Evolutionary conservation across 2,797 vertebrate genomes (phyloP).

Genomic region (Syngnathus acus): DNA sequence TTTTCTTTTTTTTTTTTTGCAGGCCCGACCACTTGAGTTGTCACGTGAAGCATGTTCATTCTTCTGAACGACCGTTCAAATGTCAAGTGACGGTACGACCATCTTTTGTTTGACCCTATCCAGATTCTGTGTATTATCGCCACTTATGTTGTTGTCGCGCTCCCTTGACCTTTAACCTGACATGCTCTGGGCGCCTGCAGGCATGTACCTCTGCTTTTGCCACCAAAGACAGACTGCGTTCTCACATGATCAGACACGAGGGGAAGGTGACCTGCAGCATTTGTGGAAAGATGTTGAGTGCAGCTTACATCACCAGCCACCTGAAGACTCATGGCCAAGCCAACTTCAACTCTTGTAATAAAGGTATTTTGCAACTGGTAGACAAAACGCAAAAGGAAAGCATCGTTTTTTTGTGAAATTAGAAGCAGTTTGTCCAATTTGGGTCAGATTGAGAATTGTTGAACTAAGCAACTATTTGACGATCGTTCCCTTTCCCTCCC

Average conservation of each 20-base stretch:
- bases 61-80: conserved; percentile 99
- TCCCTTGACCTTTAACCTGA: conserved; percentile 23
- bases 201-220: conserved; percentile 99
- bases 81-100: conserved; percentile 94
- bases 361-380: conserved; percentile 66
- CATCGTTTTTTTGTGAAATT: neutral
- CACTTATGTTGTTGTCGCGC: too few relatives aligned
- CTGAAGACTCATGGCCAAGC: conserved; percentile 97
- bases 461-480: neutral
- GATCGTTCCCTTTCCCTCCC: conserved; percentile 10
- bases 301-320: conserved; percentile 98
- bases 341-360: conserved; percentile 95
- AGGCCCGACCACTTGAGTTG: conserved; percentile 99
- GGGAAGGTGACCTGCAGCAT: conserved; percentile 98
- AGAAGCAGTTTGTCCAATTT: neutral
- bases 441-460: neutral
- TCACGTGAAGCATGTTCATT: conserved; percentile 99
- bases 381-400: too few relatives aligned
- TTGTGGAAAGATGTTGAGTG: conserved; percentile 98
- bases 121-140: neutral
- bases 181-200: conserved; percentile 53
- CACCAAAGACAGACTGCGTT: conserved; percentile 99
- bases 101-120: neutral
- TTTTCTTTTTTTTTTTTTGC: conserved; percentile 37
- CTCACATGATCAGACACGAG: conserved; percentile 98